These are phyloP conservation scores for Hypsopygia costalis DNA, from an alignment of 2,888 invertebrate genomes.

Conservation along the genomic window DNA sequence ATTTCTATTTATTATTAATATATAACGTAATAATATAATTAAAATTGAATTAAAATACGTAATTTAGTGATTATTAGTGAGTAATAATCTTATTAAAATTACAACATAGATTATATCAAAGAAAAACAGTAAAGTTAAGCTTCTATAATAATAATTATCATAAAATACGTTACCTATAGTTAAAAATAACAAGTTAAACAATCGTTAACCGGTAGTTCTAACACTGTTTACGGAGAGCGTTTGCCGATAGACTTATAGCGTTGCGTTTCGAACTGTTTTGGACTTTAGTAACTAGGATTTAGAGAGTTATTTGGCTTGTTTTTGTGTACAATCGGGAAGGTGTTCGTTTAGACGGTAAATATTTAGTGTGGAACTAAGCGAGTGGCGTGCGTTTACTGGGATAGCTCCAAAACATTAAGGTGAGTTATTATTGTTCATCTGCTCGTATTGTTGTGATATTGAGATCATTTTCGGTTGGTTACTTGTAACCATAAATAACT, in stretches of 20 bases:
- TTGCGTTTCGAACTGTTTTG: conserved; percentile 8
- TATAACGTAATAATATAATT: no score
- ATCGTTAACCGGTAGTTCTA: conserved; percentile 40
- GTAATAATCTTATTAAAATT: not conserved
- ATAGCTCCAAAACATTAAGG: not conserved
- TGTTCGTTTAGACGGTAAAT: conserved; percentile 42
- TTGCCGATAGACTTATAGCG: conserved; percentile 36
- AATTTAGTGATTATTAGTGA: not conserved
- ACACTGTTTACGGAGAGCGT: conserved; percentile 36
- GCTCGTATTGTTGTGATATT: conserved; percentile 10
- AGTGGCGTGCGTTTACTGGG: not conserved
- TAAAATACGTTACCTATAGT: conserved; percentile 32
- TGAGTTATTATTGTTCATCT: conserved; percentile 3
- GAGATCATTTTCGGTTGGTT: not conserved
- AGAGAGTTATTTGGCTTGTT: conserved; percentile 27
- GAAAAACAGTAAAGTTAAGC: conserved; percentile 14
- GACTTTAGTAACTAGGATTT: conserved; percentile 15
- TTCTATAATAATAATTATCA: conserved; percentile 33
- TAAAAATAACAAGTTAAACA: conserved; percentile 55
- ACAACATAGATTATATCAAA: not conserved
- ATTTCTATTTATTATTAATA: no score
- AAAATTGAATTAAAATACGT: not conserved
- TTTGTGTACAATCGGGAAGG: conserved; percentile 25
- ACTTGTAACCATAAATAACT: no score
- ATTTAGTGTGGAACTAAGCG: conserved; percentile 27